Percentiles rank a stretch among this genome's conserved stretches.
Conservation (phyloP, 2,888 invertebrate species). For the Scaeva pyrastri region DNA sequence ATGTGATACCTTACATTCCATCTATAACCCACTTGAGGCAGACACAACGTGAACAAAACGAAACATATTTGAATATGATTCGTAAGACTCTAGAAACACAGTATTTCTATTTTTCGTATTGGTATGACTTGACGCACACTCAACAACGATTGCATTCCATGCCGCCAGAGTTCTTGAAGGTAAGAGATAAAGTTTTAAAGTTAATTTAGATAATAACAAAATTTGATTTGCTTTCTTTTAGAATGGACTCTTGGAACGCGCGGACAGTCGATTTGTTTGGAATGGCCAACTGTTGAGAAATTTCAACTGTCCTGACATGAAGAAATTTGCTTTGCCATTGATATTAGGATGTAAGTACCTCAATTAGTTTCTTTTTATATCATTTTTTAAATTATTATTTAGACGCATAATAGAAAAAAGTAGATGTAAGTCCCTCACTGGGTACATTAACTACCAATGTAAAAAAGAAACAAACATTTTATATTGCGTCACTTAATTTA, state of each 20-base stretch:
- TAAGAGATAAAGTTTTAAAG: constrained; percentile 77
- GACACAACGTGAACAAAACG: constrained; percentile 93
- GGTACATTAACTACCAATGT: too few relatives aligned
- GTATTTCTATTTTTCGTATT: constrained; percentile 96
- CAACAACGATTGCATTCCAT: constrained; percentile 94
- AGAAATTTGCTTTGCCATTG: constrained; percentile 93
- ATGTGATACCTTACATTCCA: constrained; percentile 93
- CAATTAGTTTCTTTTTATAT: constrained; percentile 72
- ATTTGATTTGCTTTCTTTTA: constrained; percentile 80
- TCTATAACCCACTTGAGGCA: constrained; percentile 93
- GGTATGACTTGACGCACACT: constrained; percentile 96
- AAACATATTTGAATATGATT: constrained; percentile 93
- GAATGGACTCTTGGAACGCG: constrained; percentile 90
- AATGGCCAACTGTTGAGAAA: constrained; percentile 92
- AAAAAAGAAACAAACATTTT: too few relatives aligned
- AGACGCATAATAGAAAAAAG: too few relatives aligned
- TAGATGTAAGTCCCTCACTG: too few relatives aligned
- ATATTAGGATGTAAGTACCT: constrained; percentile 94
- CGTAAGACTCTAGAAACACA: constrained; percentile 92
- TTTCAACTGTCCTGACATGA: constrained; percentile 90
- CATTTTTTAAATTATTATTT: too few relatives aligned
- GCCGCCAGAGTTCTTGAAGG: constrained; percentile 91
- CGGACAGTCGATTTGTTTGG: constrained; percentile 97
- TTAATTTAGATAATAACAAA: neutral
- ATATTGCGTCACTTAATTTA: too few relatives aligned